Percentiles rank a stretch among this genome's conserved stretches.
Evolutionary conservation across 2,797 vertebrate species (phyloP).

Genomic region (Muraenolepis orangiensis): DNA sequence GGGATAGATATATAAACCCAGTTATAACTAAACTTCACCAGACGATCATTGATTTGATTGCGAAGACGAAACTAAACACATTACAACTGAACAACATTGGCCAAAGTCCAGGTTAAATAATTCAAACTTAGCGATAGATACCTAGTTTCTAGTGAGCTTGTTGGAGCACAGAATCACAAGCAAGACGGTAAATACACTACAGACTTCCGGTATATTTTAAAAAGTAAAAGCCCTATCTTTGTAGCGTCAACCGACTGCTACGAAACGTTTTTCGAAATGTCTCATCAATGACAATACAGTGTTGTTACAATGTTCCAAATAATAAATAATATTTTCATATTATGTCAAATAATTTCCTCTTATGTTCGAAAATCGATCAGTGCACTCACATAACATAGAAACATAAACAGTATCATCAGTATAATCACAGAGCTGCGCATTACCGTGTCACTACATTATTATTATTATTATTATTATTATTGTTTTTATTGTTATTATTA

Average conservation of each 20-base stretch:
- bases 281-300: not conserved
- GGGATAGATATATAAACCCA: constrained; percentile 1
- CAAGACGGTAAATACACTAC: not conserved
- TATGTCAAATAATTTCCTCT: not conserved
- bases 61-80: not conserved
- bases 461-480: not conserved
- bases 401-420: too few species aligned
- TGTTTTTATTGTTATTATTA: not conserved
- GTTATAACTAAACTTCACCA: not conserved
- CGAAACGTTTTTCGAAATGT: too few species aligned
- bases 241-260: not conserved
- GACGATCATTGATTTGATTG: not conserved
- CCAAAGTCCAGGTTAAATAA: not conserved
- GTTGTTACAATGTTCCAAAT: not conserved
- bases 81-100: not conserved
- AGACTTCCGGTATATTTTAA: not conserved
- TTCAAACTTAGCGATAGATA: constrained; percentile 31
- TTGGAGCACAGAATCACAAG: not conserved
- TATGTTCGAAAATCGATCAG: not conserved
- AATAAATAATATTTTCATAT: not conserved
- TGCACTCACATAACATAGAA: too few species aligned
- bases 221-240: not conserved
- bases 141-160: constrained; percentile 5
- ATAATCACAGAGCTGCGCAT: too few species aligned
- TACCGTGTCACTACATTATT: too few species aligned